Conservation (phyloP, 2,113 vertebrate genomes). For the Zingel zingel region DNA sequence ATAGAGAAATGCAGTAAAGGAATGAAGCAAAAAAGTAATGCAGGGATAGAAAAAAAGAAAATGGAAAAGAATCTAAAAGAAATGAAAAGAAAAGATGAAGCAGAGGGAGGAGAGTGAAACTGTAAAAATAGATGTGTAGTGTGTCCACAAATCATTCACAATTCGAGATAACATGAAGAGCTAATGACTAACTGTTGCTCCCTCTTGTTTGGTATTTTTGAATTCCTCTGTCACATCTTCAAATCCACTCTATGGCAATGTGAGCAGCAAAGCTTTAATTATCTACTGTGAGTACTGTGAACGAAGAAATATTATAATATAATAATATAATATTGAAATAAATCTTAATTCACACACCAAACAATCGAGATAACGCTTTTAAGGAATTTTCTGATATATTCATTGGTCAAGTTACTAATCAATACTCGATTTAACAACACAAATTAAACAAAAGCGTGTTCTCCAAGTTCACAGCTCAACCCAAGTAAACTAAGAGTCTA, state of each 20-base stretch:
- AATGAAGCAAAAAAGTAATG: conserved; percentile 26
- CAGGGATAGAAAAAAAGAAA: neutral
- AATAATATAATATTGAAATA: too few species aligned
- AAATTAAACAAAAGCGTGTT: neutral
- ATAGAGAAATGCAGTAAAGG: conserved; percentile 30
- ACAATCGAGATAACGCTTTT: neutral
- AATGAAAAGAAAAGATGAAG: conserved; percentile 14
- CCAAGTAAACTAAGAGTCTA: neutral
- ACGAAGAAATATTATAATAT: neutral
- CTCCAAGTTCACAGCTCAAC: neutral
- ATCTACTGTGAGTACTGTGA: neutral
- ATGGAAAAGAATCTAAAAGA: conserved; percentile 9
- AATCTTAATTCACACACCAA: neutral
- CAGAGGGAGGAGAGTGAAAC: neutral
- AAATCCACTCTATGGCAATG: neutral
- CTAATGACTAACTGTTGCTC: conserved; percentile 48
- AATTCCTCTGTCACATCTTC: conserved; percentile 1
- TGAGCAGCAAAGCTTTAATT: neutral
- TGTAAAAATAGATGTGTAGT: conserved; percentile 1
- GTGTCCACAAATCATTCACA: conserved; percentile 10
- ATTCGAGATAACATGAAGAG: neutral
- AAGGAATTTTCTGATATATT: neutral
- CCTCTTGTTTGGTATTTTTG: conserved; percentile 2
- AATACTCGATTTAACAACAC: neutral
- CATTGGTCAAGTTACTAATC: neutral